Evolutionary conservation across 2,113 vertebrate species (phyloP).

Genomic region (Ptilonorhynchus violaceus): DNA sequence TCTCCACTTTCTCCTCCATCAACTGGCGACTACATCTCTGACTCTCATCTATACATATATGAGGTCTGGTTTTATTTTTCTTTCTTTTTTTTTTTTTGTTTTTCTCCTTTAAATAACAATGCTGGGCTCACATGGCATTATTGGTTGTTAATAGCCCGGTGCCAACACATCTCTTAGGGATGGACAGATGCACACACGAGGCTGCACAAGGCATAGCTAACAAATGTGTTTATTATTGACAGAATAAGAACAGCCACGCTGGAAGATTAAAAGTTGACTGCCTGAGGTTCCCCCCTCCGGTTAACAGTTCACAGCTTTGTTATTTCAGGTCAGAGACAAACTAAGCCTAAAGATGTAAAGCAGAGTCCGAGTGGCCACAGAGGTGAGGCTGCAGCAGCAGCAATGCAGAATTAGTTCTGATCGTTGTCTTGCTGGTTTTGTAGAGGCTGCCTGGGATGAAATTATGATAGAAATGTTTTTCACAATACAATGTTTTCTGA

Average conservation of each 20-base stretch:
- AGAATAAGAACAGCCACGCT: background rate
- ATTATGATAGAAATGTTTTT: background rate
- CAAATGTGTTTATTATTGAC: slow-evolving; percentile 36
- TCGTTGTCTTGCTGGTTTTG: background rate
- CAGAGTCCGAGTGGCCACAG: background rate
- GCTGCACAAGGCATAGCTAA: background rate
- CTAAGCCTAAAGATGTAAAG: background rate
- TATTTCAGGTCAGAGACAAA: slow-evolving; percentile 29
- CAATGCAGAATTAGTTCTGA: background rate
- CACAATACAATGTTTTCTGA: background rate
- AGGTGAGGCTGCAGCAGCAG: background rate
- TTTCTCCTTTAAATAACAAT: background rate
- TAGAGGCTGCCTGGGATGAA: background rate
- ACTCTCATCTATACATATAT: background rate
- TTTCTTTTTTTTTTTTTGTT: rapidly evolving
- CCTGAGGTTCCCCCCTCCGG: background rate
- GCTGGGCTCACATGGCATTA: background rate
- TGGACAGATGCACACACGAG: background rate
- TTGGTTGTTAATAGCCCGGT: background rate
- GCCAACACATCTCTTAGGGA: background rate
- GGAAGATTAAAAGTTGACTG: slow-evolving; percentile 14
- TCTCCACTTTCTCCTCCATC: background rate
- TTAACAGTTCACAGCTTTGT: slow-evolving; percentile 22
- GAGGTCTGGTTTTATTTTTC: background rate
- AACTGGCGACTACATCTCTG: background rate